Conservation (phyloP, 2,113 vertebrate genomes). For the Syrmaticus mikado region DNA sequence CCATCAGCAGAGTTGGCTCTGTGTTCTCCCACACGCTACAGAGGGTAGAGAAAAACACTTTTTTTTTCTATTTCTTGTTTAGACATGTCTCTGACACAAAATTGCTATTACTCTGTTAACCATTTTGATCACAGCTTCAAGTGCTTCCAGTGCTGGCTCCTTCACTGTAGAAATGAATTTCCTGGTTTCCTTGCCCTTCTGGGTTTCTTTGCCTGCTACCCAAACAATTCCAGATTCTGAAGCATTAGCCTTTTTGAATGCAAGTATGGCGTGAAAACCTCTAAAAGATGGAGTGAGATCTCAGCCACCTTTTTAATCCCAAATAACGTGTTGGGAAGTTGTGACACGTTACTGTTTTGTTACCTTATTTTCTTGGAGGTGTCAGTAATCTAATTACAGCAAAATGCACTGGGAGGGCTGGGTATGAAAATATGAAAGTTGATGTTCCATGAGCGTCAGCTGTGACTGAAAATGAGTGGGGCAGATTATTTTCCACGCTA, state of each 20-base stretch:
- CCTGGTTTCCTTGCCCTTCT: background rate
- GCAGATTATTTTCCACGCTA: background rate
- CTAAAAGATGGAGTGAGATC: background rate
- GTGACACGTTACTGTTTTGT: background rate
- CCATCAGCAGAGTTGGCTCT: background rate
- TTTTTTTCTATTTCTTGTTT: background rate
- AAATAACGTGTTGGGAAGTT: background rate
- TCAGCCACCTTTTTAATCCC: background rate
- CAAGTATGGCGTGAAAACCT: background rate
- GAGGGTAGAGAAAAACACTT: background rate
- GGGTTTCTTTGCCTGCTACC: background rate
- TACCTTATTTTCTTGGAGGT: background rate
- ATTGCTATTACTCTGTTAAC: constrained; percentile 2
- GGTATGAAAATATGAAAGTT: background rate
- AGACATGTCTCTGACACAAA: background rate
- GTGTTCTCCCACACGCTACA: background rate
- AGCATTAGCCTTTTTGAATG: constrained; percentile 5
- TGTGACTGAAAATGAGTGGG: background rate
- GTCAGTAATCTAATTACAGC: background rate
- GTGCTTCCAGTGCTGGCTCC: background rate
- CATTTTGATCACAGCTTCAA: background rate
- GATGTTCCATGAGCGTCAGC: background rate
- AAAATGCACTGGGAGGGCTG: background rate
- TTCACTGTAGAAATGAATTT: background rate
- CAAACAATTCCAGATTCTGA: background rate